These are phyloP conservation scores for Hypena proboscidalis DNA, from an alignment of 2,888 invertebrate genomes.

Conservation along the genomic window DNA sequence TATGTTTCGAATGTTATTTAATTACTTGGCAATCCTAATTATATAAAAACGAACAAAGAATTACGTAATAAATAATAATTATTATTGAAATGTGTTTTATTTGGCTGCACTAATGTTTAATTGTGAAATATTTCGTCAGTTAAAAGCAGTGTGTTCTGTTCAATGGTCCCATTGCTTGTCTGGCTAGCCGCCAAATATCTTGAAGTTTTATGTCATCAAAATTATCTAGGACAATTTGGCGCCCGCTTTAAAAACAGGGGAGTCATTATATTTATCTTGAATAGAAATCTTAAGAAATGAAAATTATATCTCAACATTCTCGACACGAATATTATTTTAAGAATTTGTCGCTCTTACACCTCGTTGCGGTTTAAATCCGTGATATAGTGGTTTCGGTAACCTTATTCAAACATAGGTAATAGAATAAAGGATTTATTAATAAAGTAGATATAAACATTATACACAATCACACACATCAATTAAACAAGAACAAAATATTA, in stretches of 20 bases:
- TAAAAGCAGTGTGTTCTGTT: conserved; percentile 55
- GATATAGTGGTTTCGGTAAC: conserved; percentile 14
- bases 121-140: conserved; percentile 32
- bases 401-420: conserved; percentile 54
- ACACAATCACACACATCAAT: conserved; percentile 82
- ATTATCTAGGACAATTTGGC: conserved; percentile 82
- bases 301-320: conserved; percentile 55
- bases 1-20: conserved; percentile 42
- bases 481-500: conserved; percentile 76
- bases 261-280: conserved; percentile 75
- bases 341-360: conserved; percentile 44
- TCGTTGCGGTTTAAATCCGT: conserved; percentile 43
- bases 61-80: conserved; percentile 70
- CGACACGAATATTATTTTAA: conserved; percentile 57
- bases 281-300: conserved; percentile 64
- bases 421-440: conserved; percentile 84
- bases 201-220: conserved; percentile 76
- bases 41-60: conserved; percentile 64
- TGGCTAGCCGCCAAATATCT: conserved; percentile 71
- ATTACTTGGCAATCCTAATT: conserved; percentile 47
- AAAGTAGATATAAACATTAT: conserved; percentile 80
- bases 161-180: conserved; percentile 66
- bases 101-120: conserved; percentile 13
- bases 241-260: conserved; percentile 72
- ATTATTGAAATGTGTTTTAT: conserved; percentile 44